A percentile compares a stretch with the other conserved stretches of the same genome.
Conservation (phyloP, 2,888 invertebrate genomes). For the Polydrusus tereticollis region DNA sequence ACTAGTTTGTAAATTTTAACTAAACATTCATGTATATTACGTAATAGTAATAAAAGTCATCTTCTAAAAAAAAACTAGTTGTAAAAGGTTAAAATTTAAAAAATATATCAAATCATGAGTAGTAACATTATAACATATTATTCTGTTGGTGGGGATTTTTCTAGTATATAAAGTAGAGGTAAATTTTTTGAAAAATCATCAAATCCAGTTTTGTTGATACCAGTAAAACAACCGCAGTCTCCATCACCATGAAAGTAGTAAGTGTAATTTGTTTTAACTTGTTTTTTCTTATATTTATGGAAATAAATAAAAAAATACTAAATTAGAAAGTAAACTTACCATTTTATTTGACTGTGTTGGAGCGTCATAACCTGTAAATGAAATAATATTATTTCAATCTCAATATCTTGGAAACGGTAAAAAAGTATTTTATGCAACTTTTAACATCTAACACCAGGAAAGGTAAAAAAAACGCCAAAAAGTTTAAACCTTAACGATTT, state of each 20-base stretch:
- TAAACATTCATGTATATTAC: background rate
- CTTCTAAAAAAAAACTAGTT: background rate
- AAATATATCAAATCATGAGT: background rate
- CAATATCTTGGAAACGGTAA: too few relatives aligned
- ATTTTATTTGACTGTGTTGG: too few relatives aligned
- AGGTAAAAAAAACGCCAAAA: too few relatives aligned
- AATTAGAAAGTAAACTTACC: too few relatives aligned
- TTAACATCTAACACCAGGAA: too few relatives aligned
- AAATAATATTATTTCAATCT: too few relatives aligned
- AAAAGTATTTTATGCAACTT: too few relatives aligned
- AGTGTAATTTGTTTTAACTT: background rate
- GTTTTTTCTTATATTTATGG: background rate
- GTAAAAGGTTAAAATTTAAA: background rate
- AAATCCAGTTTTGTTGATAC: background rate
- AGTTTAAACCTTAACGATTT: too few relatives aligned
- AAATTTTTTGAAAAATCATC: background rate
- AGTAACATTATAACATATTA: background rate
- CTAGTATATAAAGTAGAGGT: background rate
- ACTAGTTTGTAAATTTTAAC: background rate
- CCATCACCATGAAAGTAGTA: constrained; percentile 24
- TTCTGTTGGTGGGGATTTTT: background rate
- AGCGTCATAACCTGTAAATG: too few relatives aligned
- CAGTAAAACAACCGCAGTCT: background rate
- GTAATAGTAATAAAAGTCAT: background rate
- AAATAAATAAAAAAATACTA: too few relatives aligned